Percentiles rank a stretch among this genome's conserved stretches.
phyloP scores from a whole-genome alignment of 2,797 vertebrate genomes.

The Micrastur ruficollis region DNA sequence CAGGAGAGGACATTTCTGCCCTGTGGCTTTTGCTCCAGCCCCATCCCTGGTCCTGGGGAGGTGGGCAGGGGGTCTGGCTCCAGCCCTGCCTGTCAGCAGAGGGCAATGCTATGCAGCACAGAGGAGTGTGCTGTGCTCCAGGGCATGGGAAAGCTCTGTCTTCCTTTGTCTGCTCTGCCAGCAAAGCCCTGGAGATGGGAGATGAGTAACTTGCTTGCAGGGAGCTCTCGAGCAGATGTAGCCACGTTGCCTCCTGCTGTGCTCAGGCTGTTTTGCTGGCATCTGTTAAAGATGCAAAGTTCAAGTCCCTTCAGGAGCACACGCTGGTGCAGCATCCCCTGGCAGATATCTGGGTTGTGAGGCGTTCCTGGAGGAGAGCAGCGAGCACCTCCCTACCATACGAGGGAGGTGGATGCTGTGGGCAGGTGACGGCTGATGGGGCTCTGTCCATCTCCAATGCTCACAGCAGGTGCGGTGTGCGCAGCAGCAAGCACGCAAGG shows the following conservation, averaged over 20 bases:
- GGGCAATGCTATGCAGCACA: rapidly evolving
- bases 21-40: neutral
- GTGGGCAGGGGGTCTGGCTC: neutral
- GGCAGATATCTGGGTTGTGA: neutral
- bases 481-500: rapidly evolving
- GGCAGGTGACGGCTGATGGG: rapidly evolving
- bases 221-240: neutral
- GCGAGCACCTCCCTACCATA: rapidly evolving
- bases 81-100: neutral
- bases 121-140: rapidly evolving
- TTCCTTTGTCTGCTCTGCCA: neutral
- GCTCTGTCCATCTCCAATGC: rapidly evolving
- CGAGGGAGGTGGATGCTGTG: rapidly evolving
- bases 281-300: rapidly evolving
- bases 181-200: neutral
- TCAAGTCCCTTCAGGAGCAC: rapidly evolving
- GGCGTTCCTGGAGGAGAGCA: neutral
- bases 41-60: neutral
- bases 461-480: rapidly evolving
- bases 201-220: neutral
- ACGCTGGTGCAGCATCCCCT: rapidly evolving
- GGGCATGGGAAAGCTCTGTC: rapidly evolving
- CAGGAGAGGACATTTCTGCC: neutral
- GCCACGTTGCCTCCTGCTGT: neutral
- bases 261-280: neutral